Evolutionary conservation across 2,797 vertebrate species (phyloP).

Genomic region (Naso thynnoides): DNA sequence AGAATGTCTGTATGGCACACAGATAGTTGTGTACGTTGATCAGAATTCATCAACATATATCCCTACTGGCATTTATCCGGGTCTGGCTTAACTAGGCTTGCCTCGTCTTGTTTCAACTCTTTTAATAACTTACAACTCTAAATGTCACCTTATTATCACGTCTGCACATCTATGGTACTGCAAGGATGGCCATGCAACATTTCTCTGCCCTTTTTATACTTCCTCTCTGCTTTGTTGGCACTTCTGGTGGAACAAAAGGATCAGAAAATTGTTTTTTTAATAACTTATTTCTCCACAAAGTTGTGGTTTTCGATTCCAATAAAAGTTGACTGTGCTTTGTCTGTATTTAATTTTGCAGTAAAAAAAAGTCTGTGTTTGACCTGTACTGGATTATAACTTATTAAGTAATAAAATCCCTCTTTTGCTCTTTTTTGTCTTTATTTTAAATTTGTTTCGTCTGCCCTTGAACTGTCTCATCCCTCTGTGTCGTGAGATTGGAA

Average conservation of each 20-base stretch:
- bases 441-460: neutral
- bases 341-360: neutral
- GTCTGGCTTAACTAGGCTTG: no score
- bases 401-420: neutral
- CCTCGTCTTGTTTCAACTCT: no score
- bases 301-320: neutral
- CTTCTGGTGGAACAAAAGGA: conserved; percentile 22
- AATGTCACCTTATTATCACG: neutral
- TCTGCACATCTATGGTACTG: neutral
- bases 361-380: neutral
- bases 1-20: no score
- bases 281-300: neutral
- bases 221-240: neutral
- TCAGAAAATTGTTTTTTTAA: neutral
- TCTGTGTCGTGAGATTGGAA: neutral
- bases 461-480: neutral
- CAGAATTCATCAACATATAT: no score
- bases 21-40: no score
- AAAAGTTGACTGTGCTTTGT: neutral
- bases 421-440: neutral
- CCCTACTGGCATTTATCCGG: no score
- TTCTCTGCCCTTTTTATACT: neutral
- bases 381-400: neutral
- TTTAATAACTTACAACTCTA: neutral
- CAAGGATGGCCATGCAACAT: neutral